Conservation (phyloP, 2,113 vertebrate genomes). For the Oriolus oriolus region DNA sequence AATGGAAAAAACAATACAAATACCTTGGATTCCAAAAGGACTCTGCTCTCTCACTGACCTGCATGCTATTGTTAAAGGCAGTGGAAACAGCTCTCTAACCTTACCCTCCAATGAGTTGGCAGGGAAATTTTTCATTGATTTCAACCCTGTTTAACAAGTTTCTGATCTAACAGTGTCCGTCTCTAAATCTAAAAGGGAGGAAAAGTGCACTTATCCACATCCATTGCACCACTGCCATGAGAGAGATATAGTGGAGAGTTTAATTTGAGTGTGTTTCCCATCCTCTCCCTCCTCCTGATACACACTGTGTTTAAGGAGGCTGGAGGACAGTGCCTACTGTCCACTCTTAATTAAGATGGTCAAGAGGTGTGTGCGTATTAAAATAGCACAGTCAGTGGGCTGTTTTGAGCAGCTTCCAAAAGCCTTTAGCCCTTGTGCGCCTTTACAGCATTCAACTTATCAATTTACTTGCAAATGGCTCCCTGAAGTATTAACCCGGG, state of each 20-base stretch:
- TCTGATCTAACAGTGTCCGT: background rate
- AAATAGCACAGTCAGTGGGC: background rate
- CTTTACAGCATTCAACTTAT: conserved; percentile 77
- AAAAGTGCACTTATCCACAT: background rate
- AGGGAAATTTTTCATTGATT: background rate
- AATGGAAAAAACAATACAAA: background rate
- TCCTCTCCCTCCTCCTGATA: background rate
- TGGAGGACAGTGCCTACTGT: background rate
- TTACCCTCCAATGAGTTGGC: background rate
- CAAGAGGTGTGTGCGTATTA: background rate
- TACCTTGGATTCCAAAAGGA: background rate
- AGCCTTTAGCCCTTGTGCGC: conserved; percentile 41
- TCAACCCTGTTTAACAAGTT: background rate
- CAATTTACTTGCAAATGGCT: conserved; percentile 86
- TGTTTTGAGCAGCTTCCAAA: conserved; percentile 16
- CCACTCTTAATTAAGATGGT: conserved; percentile 28
- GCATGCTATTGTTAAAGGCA: background rate
- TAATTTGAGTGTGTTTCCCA: background rate
- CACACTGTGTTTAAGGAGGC: background rate
- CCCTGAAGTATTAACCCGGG: conserved; percentile 84
- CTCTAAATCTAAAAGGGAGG: background rate
- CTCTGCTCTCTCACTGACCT: background rate
- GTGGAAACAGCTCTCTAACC: background rate
- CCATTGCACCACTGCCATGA: background rate
- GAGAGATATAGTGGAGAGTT: background rate